A percentile compares a stretch with the other conserved stretches of the same genome.
Evolutionary conservation across 2,797 vertebrate genomes (phyloP).

Genomic region (Gymnothorax reevesii): DNA sequence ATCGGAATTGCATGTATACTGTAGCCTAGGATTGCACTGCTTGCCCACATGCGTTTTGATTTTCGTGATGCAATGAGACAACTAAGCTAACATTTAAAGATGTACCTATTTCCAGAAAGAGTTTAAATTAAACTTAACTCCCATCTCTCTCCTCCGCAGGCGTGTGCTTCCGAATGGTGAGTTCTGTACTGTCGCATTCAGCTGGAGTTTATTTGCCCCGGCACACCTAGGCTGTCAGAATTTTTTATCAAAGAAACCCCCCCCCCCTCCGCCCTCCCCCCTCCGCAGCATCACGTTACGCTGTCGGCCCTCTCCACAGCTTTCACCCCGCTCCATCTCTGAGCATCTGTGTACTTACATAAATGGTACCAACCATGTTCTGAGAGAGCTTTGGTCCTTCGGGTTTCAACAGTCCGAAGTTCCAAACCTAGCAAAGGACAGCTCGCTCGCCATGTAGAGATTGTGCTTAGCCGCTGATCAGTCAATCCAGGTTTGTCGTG

Average conservation of each 20-base stretch:
- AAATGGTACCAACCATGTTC: too few relatives aligned
- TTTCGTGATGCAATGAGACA: neutral
- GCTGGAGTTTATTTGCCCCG: neutral
- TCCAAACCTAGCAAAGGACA: too few relatives aligned
- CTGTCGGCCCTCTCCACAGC: neutral
- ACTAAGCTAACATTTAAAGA: neutral
- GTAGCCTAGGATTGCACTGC: neutral
- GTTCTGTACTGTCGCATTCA: slow-evolving; percentile 45
- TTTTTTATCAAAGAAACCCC: neutral
- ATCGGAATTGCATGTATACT: neutral
- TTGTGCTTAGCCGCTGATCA: neutral
- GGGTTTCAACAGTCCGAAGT: too few relatives aligned
- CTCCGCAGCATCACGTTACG: neutral
- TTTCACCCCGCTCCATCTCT: neutral
- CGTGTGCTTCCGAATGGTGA: slow-evolving; percentile 95
- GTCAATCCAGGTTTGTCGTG: neutral
- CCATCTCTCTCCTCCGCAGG: slow-evolving; percentile 68
- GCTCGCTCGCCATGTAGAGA: too few relatives aligned
- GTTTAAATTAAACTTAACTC: neutral
- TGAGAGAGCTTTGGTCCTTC: too few relatives aligned
- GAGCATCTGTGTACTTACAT: too few relatives aligned
- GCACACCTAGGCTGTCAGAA: neutral
- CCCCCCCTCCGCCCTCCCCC: neutral
- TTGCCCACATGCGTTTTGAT: neutral
- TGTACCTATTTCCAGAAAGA: neutral